Base-by-base conservation (phyloP, 2,888 invertebrate genomes). In the Nomada fabriciana region DNA sequence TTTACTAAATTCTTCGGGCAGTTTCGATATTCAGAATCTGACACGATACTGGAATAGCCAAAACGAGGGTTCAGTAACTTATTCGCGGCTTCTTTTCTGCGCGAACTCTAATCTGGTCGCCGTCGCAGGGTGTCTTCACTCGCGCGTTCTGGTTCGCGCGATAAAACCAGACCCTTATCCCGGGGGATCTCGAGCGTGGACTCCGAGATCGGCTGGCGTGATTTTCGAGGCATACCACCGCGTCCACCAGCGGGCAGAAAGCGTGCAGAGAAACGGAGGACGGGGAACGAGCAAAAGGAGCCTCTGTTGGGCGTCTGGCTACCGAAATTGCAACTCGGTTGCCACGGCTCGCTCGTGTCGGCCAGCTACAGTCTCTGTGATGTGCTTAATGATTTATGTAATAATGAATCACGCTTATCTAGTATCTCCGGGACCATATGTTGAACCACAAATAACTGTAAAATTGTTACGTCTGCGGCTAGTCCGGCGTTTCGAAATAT, bases 121-220 rank as follows among this genome's bases (percentile, higher is more conserved):
- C 61, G 69, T 60, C 55, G 29, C 65, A 52, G 75, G 75, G 75
- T 80, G 81, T 80, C 81, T 65, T 60, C 59, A 13, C 57, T 61
- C 55, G 75, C 83, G 84, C 83, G 89, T 86, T 74, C 65, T 70
- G 55, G 50, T 70, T 80, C 83, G 74, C 82, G 84, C 83, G 85
- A 86, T 85, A 84, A 86, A 85, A 87, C 88, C 88, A 87, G 89
- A 85, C 87, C 77, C 86, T 88, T 90, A 90, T 90, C 90, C 78
- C 69, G 61, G 4, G 68, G 74, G 84, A 88, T 89, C 86, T 86
- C 85, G 82, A 82, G 76, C 87, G 85, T 86, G 81, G 85, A 83
- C 85, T 81, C 81, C 59, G 86, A 89, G 89, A 90, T 89, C 89
- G 85, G 88, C 75, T 83, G 84, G 85, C 85, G 86, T 75, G 89